Evolutionary conservation across 37 sponge, comb jelly and placozoan species (phyloP).

Genomic region (Diacarnus erythraeanus): DNA sequence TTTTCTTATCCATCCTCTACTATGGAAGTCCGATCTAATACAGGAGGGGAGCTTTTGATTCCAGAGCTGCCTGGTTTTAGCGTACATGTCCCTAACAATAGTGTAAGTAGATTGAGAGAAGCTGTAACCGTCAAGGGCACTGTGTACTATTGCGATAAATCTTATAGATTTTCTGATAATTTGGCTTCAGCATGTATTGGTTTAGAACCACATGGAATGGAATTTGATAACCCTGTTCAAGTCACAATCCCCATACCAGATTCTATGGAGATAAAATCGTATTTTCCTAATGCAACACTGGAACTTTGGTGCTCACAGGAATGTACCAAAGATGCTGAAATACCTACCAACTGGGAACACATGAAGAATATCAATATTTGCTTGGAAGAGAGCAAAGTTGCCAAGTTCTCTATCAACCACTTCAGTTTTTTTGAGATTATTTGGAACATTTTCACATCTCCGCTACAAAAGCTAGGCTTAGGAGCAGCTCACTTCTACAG

Average conservation of each 20-base stretch:
- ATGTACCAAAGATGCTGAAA: not conserved
- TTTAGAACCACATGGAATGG: conserved; percentile 61
- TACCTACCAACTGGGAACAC: not conserved
- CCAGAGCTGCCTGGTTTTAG: conserved; percentile 43
- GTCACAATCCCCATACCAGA: conserved; percentile 48
- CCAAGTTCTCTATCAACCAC: conserved; percentile 33
- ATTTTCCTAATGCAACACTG: conserved; percentile 4
- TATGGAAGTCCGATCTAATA: conserved; percentile 3
- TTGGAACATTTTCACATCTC: conserved; percentile 31
- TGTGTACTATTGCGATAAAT: conserved; percentile 29
- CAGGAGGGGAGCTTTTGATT: conserved; percentile 14
- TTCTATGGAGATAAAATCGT: conserved; percentile 5
- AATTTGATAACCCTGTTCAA: conserved; percentile 31
- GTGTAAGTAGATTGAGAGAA: not conserved
- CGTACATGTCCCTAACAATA: conserved; percentile 18
- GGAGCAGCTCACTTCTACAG: conserved; percentile 37
- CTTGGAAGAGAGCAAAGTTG: not conserved
- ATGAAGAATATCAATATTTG: not conserved
- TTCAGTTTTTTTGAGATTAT: conserved; percentile 56
- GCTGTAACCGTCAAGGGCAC: conserved; percentile 25
- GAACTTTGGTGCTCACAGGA: conserved; percentile 12
- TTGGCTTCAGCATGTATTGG: conserved; percentile 41
- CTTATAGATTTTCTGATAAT: not conserved
- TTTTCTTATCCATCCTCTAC: conserved; percentile 25
- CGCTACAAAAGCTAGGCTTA: conserved; percentile 8